Evolutionary conservation across 35 echinoderm and acorn worm genomes (phyloP).

Genomic region (Acanthaster planci): DNA sequence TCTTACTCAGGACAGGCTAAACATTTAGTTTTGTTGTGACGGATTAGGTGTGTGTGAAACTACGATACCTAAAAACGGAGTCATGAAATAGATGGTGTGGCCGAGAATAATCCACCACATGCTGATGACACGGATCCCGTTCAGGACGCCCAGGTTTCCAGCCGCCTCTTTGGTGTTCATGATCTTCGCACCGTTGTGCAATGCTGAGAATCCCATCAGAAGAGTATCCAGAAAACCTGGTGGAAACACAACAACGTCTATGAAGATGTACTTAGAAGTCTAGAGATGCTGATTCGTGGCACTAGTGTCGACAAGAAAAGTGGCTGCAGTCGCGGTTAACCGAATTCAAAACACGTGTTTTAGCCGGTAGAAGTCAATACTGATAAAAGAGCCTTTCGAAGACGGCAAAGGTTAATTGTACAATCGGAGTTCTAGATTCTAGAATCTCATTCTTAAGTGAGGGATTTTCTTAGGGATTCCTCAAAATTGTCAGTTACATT

Average conservation of each 20-base stretch:
- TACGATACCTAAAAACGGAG: not conserved
- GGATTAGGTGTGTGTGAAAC: not conserved
- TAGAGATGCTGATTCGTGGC: not conserved
- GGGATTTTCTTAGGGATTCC: no score
- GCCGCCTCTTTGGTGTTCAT: conserved; percentile 58
- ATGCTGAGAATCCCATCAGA: conserved; percentile 70
- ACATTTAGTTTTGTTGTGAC: not conserved
- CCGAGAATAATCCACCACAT: conserved; percentile 91
- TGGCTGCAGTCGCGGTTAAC: not conserved
- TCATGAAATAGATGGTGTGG: conserved; percentile 52
- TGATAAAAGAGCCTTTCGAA: no score
- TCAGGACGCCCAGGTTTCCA: conserved; percentile 57
- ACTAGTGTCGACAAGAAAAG: not conserved
- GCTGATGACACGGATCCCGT: conserved; percentile 89
- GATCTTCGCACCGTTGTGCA: conserved; percentile 63
- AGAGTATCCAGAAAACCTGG: conserved; percentile 29
- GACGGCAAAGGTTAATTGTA: no score
- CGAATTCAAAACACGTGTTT: not conserved
- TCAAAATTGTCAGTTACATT: no score
- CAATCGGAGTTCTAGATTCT: no score
- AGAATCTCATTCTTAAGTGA: no score
- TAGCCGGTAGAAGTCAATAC: no score
- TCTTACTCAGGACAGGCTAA: not conserved
- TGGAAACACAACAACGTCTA: not conserved
- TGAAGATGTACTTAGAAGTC: not conserved